A percentile compares a stretch with the other conserved stretches of the same genome.
phyloP scores from a whole-genome alignment of 2,888 invertebrate genomes.

The Lepidochrysops patricia region DNA sequence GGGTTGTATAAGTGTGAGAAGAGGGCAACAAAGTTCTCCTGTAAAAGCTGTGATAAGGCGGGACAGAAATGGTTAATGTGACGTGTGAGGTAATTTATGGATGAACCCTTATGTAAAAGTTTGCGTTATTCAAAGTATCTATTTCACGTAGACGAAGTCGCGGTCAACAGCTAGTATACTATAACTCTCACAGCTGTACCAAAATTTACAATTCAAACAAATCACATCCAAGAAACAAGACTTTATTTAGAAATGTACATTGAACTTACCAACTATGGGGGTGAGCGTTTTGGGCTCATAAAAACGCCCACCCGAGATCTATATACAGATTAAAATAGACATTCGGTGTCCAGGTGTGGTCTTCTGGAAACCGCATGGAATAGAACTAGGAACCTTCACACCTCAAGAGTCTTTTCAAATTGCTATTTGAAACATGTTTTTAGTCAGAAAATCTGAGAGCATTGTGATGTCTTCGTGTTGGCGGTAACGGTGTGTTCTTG shows the following conservation, averaged over 20 bases:
- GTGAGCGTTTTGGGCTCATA: slow-evolving; percentile 66
- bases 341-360: background rate
- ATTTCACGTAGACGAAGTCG: too few relatives aligned
- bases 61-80: too few relatives aligned
- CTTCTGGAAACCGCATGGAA: slow-evolving; percentile 17
- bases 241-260: slow-evolving; percentile 40
- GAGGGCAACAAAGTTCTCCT: too few relatives aligned
- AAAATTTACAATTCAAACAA: slow-evolving; percentile 11
- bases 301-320: slow-evolving; percentile 49
- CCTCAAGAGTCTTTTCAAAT: slow-evolving; percentile 52
- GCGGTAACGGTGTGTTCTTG: slow-evolving; percentile 62
- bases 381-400: slow-evolving; percentile 51
- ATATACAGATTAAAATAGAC: background rate
- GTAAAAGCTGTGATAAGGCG: too few relatives aligned
- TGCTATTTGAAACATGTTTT: slow-evolving; percentile 67
- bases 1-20: too few relatives aligned
- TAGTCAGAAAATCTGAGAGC: slow-evolving; percentile 74
- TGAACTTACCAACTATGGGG: slow-evolving; percentile 22
- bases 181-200: background rate
- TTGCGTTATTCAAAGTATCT: too few relatives aligned
- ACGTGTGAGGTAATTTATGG: too few relatives aligned
- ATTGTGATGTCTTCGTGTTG: slow-evolving; percentile 67
- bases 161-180: background rate
- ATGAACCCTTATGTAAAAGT: too few relatives aligned
- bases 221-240: slow-evolving; percentile 25